A percentile compares a stretch with the other conserved stretches of the same genome.
phyloP scores from a whole-genome alignment of 2,113 vertebrate species.

The Paedocypris sp. region DNA sequence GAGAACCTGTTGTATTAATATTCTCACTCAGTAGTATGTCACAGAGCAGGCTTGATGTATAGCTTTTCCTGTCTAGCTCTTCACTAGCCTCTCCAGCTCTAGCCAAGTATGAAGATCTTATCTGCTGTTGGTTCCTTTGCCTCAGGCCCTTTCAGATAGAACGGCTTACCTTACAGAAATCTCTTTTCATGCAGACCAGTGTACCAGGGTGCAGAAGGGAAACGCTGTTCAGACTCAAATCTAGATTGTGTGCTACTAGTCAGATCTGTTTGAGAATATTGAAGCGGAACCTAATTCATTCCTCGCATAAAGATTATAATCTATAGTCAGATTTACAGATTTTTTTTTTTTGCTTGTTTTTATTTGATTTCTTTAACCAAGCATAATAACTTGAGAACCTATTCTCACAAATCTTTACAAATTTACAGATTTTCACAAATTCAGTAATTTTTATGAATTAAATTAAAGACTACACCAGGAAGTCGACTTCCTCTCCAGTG shows the following conservation, averaged over 20 bases:
- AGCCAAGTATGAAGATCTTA: constrained; percentile 50
- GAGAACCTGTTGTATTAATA: constrained; percentile 31
- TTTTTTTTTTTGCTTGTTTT: no score
- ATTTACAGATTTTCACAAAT: no score
- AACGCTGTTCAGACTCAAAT: background rate
- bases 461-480: constrained; percentile 6
- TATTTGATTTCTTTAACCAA: no score
- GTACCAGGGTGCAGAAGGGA: constrained; percentile 21
- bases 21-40: constrained; percentile 5
- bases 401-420: no score
- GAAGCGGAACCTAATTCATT: background rate
- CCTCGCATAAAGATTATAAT: background rate
- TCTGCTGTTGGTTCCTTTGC: constrained; percentile 34
- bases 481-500: constrained; percentile 22
- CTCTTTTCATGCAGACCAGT: constrained; percentile 24
- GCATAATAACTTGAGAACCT: no score
- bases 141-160: constrained; percentile 28
- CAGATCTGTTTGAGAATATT: background rate
- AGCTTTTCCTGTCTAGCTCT: constrained; percentile 40
- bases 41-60: constrained; percentile 42
- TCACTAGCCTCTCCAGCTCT: constrained; percentile 41
- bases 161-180: constrained; percentile 31
- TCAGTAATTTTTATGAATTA: no score
- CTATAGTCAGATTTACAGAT: no score
- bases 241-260: background rate